Evolutionary conservation across 2,797 vertebrate genomes (phyloP).

Genomic region (Pipistrellus kuhlii): DNA sequence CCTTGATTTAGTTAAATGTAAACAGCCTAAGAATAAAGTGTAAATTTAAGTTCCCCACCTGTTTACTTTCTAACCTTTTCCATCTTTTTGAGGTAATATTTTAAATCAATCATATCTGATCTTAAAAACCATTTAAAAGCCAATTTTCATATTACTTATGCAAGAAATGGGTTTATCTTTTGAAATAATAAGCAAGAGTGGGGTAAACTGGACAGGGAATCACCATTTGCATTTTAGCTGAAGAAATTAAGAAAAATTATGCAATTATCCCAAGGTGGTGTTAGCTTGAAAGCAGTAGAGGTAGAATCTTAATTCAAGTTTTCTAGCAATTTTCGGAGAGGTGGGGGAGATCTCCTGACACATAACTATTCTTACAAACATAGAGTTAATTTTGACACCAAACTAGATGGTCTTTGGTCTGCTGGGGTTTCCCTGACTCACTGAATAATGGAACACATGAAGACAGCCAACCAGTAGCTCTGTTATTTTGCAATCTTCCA

Average conservation of each 20-base stretch:
- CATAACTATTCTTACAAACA: background rate
- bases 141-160: background rate
- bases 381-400: background rate
- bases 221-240: background rate
- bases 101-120: background rate
- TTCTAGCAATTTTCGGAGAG: background rate
- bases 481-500: background rate
- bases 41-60: background rate
- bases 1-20: background rate
- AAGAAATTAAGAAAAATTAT: background rate
- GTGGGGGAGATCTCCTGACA: background rate
- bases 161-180: background rate
- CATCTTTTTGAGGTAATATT: background rate
- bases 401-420: background rate
- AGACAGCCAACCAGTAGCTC: background rate
- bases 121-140: background rate
- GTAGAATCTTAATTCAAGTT: background rate
- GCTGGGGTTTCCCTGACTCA: background rate
- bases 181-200: conserved; percentile 25
- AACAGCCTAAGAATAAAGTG: background rate
- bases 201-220: background rate
- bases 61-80: background rate
- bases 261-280: background rate
- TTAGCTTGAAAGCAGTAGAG: background rate
- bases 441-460: background rate